Conservation (phyloP, 2,888 invertebrate species). For the Scotopteryx bipunctaria region DNA sequence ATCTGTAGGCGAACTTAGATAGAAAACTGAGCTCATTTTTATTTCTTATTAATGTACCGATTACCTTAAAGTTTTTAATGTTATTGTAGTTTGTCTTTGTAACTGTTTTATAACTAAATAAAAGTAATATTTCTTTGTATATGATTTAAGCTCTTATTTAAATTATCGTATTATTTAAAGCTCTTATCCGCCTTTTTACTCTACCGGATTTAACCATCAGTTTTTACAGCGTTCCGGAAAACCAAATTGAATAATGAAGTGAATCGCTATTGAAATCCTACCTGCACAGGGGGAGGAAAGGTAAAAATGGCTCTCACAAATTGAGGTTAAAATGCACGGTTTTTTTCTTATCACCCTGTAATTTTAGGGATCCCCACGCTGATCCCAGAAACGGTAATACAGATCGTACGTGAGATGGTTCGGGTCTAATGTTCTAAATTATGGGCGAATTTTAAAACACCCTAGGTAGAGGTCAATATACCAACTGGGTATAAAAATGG, state of each 20-base stretch:
- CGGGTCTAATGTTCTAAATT: constrained; percentile 60
- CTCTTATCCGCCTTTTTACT: no score
- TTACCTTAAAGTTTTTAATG: no score
- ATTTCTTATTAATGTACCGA: no score
- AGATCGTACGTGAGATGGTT: constrained; percentile 79
- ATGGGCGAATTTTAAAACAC: constrained; percentile 67
- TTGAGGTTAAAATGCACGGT: constrained; percentile 38
- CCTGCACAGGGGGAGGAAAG: constrained; percentile 19
- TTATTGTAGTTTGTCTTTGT: no score
- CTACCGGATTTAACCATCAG: no score
- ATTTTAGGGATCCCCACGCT: constrained; percentile 57
- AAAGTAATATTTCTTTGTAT: no score
- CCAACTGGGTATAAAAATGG: constrained; percentile 52
- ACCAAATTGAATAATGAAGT: constrained; percentile 7
- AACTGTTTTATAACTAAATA: no score
- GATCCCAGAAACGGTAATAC: constrained; percentile 68
- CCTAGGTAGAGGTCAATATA: constrained; percentile 41
- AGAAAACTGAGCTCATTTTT: no score
- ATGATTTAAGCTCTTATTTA: no score
- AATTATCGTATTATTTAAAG: no score
- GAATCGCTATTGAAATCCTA: constrained; percentile 29
- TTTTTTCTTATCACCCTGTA: constrained; percentile 61
- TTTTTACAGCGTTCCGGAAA: no score
- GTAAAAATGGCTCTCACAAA: constrained; percentile 34
- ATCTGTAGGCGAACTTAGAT: no score